Evolutionary conservation across 2,113 vertebrate genomes (phyloP), one percentile per base, ranked within the genome.

Genomic region (Nansenia antarctica): DNA sequence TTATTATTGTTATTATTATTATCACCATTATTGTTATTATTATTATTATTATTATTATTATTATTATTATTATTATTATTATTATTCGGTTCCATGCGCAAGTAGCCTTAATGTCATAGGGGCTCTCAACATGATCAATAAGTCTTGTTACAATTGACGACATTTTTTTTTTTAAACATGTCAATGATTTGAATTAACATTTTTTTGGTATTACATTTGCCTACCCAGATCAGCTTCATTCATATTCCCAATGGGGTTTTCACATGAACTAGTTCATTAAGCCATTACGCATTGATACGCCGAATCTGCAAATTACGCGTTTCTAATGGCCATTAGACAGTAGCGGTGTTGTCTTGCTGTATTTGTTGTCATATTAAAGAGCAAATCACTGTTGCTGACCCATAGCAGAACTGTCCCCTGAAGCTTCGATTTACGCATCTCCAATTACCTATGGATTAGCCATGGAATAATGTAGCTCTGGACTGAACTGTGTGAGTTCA

Each of bases 281-380:
- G 3, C 27, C 26, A 27, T 58, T 58, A 15, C 27, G 55, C 55
- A 58, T 58, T 77, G 60, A 78, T 70, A 34, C 71, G 69, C 52
- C 55, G 20, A 58, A 35, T 61, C 62, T 35, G 60, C 49, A 80
- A 71, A 84, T 84, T 22, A 73, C 30, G 73, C 26, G 63, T 76
- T 77, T 72, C 69, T 69, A 53, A 77, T 73, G 75, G 67, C 81
- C 63, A 55, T 37, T 52, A 7, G 27, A 7, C 24, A 45, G 47
- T 61, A 55, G 65, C 15, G 35, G 69, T 83, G 83, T 78, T 79
- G 82, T 80, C 74, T 71, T 66, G 26, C 42, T 31, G 74, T 80
- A 73, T 35, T 35, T 24, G 20, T 37, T 15, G 20, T 55, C 22
- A 5, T 27, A 24, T 30, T 6, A 77, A 79, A 79, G 12, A 61